Base-by-base conservation (phyloP, 2,888 invertebrate genomes). In the Cryptocephalus primarius region DNA sequence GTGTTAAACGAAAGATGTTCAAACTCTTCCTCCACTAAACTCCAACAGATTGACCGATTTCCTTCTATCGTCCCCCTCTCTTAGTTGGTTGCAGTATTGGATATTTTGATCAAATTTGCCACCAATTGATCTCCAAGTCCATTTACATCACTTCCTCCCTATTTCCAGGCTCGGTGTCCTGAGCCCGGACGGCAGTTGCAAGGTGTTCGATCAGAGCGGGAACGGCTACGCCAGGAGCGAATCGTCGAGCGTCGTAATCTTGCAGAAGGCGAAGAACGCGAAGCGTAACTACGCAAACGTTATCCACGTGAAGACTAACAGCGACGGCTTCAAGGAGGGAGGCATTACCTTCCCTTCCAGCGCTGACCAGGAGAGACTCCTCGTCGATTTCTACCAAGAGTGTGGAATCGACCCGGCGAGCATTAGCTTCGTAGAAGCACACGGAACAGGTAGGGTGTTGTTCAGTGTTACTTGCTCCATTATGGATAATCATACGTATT, bases 191-290 rank as follows among this genome's bases (percentile, higher is more conserved):
- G 95, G 96, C 0, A 77, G 78, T 42, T 95, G 95, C 69, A 89
- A 90, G 63, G 84, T 88, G 39, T 96, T 97, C 64, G 96, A 97
- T 69, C 82, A 82, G 52, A 75, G 78, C 43, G 88, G 85, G 12
- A 78, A 83, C 58, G 91, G 92, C 0, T 92, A 91, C 59, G 84
- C 82, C 0, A 78, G 91, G n/a, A 83, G 88, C 10, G 92, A 92
- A 67, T 82, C 86, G 0, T 72, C 88, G 3, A 79, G 77, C 4
- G 80, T 81, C 0, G 61, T 84, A 36, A 79, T 83, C 57, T 62
- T 92, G 12, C 90, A 92, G 65, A 86, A 81, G 56, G 76, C 67
- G 1, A 65, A 67, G 48, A 61, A 67, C 43, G 73, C 77, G 1
- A 72, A 67, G 45, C 60, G 79, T 38, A 63, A 75, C 14, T 79